Percentiles rank a stretch among this genome's conserved stretches.
These are phyloP conservation scores for Eufriesea mexicana DNA, from an alignment of 1,140 invertebrate genomes.

Conservation along the genomic window DNA sequence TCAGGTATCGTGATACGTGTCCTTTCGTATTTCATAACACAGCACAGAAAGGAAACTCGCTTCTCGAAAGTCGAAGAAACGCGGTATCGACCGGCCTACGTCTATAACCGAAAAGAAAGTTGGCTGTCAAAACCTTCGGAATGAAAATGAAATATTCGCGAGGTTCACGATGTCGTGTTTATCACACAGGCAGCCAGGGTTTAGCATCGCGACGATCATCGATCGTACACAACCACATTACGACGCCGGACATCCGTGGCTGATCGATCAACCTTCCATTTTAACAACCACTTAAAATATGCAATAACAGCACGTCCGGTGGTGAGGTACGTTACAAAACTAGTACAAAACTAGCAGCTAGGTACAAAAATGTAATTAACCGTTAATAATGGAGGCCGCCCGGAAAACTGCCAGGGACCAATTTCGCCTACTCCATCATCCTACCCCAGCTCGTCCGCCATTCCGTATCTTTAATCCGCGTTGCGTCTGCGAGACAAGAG, in stretches of 20 bases:
- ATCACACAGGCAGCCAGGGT: constrained; percentile 34
- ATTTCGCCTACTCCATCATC: constrained; percentile 47
- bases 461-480: background rate
- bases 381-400: constrained; percentile 77
- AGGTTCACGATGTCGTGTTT: constrained; percentile 35
- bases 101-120: background rate
- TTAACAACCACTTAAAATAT: constrained; percentile 80
- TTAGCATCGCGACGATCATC: constrained; percentile 43
- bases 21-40: background rate
- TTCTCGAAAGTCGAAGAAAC: background rate
- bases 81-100: background rate
- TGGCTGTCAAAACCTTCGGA: background rate
- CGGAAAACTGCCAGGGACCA: constrained; percentile 77
- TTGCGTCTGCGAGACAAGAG: background rate
- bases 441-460: background rate
- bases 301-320: constrained; percentile 79
- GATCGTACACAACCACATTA: constrained; percentile 28
- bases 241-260: constrained; percentile 42
- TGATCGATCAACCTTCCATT: constrained; percentile 72
- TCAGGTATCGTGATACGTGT: background rate
- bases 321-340: constrained; percentile 81
- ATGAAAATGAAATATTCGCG: constrained; percentile 3
- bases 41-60: background rate
- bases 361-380: constrained; percentile 82
- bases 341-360: constrained; percentile 83